Evolutionary conservation across 1,140 invertebrate species (phyloP).

Genomic region (Pogonomyrmex barbatus): DNA sequence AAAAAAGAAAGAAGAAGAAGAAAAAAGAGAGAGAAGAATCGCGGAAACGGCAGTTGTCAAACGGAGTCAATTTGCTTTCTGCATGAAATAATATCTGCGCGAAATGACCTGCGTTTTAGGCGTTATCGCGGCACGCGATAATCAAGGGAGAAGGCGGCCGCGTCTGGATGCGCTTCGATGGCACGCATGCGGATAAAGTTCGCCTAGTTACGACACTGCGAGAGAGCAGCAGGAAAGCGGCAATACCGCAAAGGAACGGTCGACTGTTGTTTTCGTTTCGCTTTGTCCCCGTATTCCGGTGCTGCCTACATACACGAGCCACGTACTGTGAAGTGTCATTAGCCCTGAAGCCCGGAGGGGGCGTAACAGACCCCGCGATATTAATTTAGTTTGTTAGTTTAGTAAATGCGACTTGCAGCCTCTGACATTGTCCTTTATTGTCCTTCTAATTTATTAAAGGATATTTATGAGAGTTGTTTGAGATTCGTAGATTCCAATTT

Average conservation of each 20-base stretch:
- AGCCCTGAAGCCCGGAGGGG: slow-evolving; percentile 26
- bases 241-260: slow-evolving; percentile 50
- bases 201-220: slow-evolving; percentile 57
- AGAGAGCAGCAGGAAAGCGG: slow-evolving; percentile 58
- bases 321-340: slow-evolving; percentile 36
- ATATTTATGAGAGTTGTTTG: background rate
- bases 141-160: no score
- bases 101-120: slow-evolving; percentile 32
- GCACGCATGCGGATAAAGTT: slow-evolving; percentile 8
- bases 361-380: slow-evolving; percentile 24
- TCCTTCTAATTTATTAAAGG: no score
- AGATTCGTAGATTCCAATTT: background rate
- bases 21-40: background rate
- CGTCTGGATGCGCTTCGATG: slow-evolving; percentile 12
- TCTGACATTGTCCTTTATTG: background rate
- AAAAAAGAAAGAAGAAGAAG: background rate
- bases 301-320: slow-evolving; percentile 10
- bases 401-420: background rate
- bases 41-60: slow-evolving; percentile 30
- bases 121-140: slow-evolving; percentile 20
- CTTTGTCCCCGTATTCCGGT: slow-evolving; percentile 62
- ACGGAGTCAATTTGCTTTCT: slow-evolving; percentile 29
- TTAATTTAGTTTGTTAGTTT: slow-evolving; percentile 26
- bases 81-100: background rate
- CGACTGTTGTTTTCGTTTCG: slow-evolving; percentile 71